Evolutionary conservation across 2,888 invertebrate genomes (phyloP).

Genomic region (Hesperia comma): DNA sequence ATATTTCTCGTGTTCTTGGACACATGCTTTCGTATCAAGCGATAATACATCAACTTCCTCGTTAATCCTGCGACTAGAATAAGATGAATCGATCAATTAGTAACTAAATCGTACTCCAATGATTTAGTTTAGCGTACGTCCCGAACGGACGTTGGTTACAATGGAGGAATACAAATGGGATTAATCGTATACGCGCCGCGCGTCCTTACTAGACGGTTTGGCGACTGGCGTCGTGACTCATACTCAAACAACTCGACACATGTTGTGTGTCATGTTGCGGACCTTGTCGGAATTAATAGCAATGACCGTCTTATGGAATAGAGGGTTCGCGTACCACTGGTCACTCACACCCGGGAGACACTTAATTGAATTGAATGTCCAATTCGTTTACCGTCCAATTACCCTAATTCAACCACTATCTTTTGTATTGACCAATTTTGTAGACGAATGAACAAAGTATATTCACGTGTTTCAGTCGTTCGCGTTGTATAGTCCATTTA

Average conservation of each 20-base stretch:
- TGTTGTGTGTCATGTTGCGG: slow-evolving; percentile 8
- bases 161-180: slow-evolving; percentile 28
- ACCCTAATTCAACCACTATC: background rate
- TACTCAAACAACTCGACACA: slow-evolving; percentile 17
- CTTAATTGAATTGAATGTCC: slow-evolving; percentile 10
- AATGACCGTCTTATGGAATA: background rate
- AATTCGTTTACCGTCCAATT: slow-evolving; percentile 8
- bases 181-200: slow-evolving; percentile 22
- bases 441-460: too few species aligned
- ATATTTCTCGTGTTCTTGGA: background rate
- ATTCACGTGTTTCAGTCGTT: too few species aligned
- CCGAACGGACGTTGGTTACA: background rate
- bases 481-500: too few species aligned
- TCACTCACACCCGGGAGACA: slow-evolving; percentile 1
- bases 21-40: background rate
- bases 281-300: slow-evolving; percentile 21
- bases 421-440: background rate
- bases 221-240: slow-evolving; percentile 34
- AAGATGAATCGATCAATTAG: slow-evolving; percentile 17
- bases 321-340: background rate
- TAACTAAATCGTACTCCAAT: slow-evolving; percentile 25
- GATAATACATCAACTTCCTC: background rate
- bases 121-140: slow-evolving; percentile 22
- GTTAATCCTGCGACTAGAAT: background rate
- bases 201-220: slow-evolving; percentile 26